Percentiles rank a stretch among this genome's conserved stretches.
phyloP scores from a whole-genome alignment of 1,140 invertebrate genomes.

The Asobara japonica region DNA sequence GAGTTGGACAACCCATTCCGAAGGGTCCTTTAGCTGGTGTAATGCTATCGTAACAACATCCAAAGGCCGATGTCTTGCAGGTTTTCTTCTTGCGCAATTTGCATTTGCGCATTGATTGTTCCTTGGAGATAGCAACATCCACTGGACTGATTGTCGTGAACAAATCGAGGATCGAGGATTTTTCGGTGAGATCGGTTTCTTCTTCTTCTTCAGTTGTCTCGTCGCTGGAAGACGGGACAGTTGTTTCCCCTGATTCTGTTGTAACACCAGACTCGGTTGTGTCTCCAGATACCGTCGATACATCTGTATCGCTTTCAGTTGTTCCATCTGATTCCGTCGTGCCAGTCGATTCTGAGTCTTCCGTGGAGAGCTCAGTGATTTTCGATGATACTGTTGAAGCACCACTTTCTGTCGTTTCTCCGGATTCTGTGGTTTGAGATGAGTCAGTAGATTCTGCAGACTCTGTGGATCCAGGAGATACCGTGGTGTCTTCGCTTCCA shows the following conservation, averaged over 20 bases:
- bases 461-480: constrained; percentile 23
- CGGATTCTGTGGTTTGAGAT: constrained; percentile 34
- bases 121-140: constrained; percentile 62
- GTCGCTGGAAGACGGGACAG: constrained; percentile 11
- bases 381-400: constrained; percentile 38
- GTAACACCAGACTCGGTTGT: constrained; percentile 41
- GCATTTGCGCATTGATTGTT: constrained; percentile 70
- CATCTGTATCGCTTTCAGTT: constrained; percentile 39
- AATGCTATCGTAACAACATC: constrained; percentile 89
- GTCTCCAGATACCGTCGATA: constrained; percentile 33
- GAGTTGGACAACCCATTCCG: constrained; percentile 79
- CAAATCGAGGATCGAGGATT: constrained; percentile 49
- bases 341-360: constrained; percentile 19
- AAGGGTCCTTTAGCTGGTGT: constrained; percentile 87
- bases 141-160: constrained; percentile 59
- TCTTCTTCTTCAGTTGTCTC: constrained; percentile 25
- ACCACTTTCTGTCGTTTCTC: constrained; percentile 34
- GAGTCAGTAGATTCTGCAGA: constrained; percentile 16
- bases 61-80: constrained; percentile 80
- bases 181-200: constrained; percentile 46
- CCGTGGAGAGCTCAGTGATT: too few species aligned
- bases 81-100: constrained; percentile 68
- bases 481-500: background rate
- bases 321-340: constrained; percentile 36
- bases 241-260: constrained; percentile 40